Evolutionary conservation across 2,797 vertebrate species (phyloP).

Genomic region (Petrocephalus sullivani): DNA sequence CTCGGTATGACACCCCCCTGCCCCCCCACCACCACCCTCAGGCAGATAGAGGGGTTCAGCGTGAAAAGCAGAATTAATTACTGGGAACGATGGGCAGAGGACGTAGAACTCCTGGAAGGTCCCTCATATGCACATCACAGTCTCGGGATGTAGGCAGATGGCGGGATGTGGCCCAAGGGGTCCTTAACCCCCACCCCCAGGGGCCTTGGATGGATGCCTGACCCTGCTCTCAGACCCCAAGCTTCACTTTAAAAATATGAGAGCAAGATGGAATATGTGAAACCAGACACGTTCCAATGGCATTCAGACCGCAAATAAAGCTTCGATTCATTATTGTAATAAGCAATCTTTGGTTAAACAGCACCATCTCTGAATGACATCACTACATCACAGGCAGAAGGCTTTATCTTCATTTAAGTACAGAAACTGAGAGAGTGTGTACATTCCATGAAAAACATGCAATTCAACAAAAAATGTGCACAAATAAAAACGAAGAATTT

Average conservation of each 20-base stretch:
- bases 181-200: background rate
- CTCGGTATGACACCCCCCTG: background rate
- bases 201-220: background rate
- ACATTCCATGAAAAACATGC: background rate
- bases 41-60: conserved; percentile 47
- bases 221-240: background rate
- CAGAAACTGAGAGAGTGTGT: background rate
- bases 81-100: background rate
- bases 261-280: background rate
- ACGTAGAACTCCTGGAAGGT: background rate
- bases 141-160: background rate
- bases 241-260: background rate
- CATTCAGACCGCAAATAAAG: background rate
- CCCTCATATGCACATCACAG: background rate
- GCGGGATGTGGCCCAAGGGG: background rate
- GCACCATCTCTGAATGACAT: background rate
- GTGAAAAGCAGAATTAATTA: background rate
- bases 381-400: background rate
- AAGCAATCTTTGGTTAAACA: background rate
- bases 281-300: background rate
- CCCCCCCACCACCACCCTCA: background rate
- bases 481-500: background rate
- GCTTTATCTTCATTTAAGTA: background rate
- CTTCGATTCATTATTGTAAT: background rate
- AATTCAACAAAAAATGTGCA: background rate